Base-by-base conservation (phyloP, 2,113 vertebrate genomes). In the Butorides virescens region DNA sequence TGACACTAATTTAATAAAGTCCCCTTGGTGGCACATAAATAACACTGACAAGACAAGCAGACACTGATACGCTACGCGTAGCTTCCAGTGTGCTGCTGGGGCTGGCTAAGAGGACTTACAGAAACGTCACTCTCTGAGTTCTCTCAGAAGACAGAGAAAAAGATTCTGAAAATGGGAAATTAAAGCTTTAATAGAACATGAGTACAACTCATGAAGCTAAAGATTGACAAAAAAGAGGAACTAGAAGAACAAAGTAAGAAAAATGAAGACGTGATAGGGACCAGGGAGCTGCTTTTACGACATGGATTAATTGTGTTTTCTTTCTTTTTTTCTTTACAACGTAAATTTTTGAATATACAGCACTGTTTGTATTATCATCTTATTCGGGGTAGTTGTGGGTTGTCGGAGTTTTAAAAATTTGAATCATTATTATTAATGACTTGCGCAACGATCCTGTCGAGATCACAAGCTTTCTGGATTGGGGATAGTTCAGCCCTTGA, bases 1-100 rank as follows among this genome's bases (percentile, higher is more conserved):
- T 73, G 94, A 82, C 90, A 90, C 83, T 78, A 72, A 88, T 91
- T 87, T 68, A 72, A 68, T 86, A 11, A 65, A 61, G 58, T 79
- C 72, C 92, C 87, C 90, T 72, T 36, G 74, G 66, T 96, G 94
- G 93, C 77, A 75, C 80, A 66, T 88, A 85, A 96, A 91, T 84
- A 71, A 66, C 15, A 5, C 9, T 55, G 80, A 39, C 32, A n/a
- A 47, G 70, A 65, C 62, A 62, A 89, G 65, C 7, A 19, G 65
- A 16, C 52, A 8, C 73, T 86, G 86, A 44, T 37, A 13, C 0
- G 2, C 63, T 37, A 3, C 3, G 1, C 36, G 81, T 29, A 42
- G 74, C 62, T 59, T 15, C 70, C 78, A 42, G 62, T 3, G 53
- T 58, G 47, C 27, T 49, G 23, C 32, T 46, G 39, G 68, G 53